Evolutionary conservation across 2,888 invertebrate genomes (phyloP), one percentile per base, ranked within the genome.

Genomic region (Eudasyphora cyanicolor): DNA sequence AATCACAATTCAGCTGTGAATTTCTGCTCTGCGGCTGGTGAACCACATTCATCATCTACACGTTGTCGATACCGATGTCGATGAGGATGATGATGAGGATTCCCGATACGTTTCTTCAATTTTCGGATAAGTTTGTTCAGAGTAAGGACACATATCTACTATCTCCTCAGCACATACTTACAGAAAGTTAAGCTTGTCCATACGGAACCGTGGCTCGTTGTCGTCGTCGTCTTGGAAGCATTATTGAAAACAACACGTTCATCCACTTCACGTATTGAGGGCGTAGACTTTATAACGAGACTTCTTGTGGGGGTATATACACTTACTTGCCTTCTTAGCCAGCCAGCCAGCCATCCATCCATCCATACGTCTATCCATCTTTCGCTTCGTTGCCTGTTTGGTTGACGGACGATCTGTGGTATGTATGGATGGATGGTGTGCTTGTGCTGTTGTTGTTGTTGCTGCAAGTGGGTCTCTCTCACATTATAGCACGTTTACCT

Each of bases 281-380:
- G 88, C 88, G 88, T 86, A 79, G 80, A 87, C 87, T 85, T 85
- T 84, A 87, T 87, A 88, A 87, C 87, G 86, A 87, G 87, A 86
- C 85, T 87, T 32, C 32, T 38, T 51, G 67, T 38, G 74, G 77
- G 54, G 60, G 60, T 24, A n/a, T n/a, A n/a, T 54, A 76, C 42
- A 76, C 62, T 45, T 76, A 78, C 71, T 71, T 77, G 77, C 77
- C 74, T 77, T n/a, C n/a, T n/a, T n/a, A n/a, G 74, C 27, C 60
- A 70, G 85, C 67, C 79, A 73, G 27, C 69, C 76, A 76, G 71
- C 78, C 75, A 80, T 74, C 77, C 80, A 83, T 77, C 74, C 74
- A 80, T 62, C n/a, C 80, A 60, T 77, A 69, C 74, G 77, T 62
- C n/a, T 77, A 60, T 82, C 49, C 71, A 71, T 51, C 76, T 62